Base-by-base conservation (phyloP, 2,888 invertebrate species). In the Isotomurus palustris region DNA sequence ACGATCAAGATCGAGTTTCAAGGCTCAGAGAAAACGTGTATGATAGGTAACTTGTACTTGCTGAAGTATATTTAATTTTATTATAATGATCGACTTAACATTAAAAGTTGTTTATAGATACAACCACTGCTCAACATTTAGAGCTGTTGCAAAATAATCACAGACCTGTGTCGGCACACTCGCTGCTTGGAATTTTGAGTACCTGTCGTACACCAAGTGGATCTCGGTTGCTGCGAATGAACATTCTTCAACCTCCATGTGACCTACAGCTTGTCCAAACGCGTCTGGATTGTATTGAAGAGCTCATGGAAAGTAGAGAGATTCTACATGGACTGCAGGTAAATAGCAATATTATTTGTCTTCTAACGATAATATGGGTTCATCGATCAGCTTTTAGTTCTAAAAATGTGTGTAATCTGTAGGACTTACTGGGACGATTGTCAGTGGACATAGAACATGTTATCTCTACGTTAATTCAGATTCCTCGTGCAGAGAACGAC, bases 11-110 rank as follows among this genome's bases (percentile, higher is more conserved):
- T 94, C 29, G 84, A 86, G 67, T 94, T 88, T 74, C 84, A 87
- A 75, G 86, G 86, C 17, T 85, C 89, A 14, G 86, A 90, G 75
- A 83, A 88, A 58, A 85, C 85, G 10, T 85, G 88, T 73, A 81
- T 87, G 72, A 90, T 95, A 70, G 92, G 92, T 90, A 78, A 73
- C 69, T 52, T n/a, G n/a, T n/a, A n/a, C n/a, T n/a, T n/a, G n/a
- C n/a, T n/a, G n/a, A n/a, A n/a, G n/a, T 29, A 40, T 25, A 36
- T 17, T 21, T 50, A n/a, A 35, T 45, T 47, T 38, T 52, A 51
- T n/a, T 49, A 44, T 32, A 21, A 6, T 38, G 40, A 2, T 21
- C 8, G 25, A n/a, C n/a, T n/a, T n/a, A n/a, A n/a, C n/a, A n/a
- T n/a, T n/a, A n/a, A n/a, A n/a, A n/a, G n/a, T n/a, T n/a, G n/a